Conservation (phyloP, 2,888 invertebrate species). For the Hydrotaea diabolus region DNA sequence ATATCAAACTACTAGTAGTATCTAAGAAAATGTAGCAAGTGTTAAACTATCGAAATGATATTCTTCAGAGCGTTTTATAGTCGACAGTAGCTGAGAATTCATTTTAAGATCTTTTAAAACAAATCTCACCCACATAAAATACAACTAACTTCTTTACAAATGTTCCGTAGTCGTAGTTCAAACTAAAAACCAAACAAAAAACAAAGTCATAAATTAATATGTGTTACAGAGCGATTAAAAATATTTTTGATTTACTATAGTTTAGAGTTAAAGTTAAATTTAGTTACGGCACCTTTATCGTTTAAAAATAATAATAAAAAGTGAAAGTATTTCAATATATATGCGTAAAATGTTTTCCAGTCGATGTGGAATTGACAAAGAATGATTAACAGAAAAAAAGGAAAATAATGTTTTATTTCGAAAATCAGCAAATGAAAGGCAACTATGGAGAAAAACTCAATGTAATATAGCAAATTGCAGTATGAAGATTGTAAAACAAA, state of each 20-base stretch:
- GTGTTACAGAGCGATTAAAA: constrained; percentile 34
- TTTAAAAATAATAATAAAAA: not conserved
- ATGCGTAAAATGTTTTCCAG: not conserved
- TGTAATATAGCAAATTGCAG: too few species aligned
- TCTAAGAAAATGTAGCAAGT: constrained; percentile 3
- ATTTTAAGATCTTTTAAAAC: constrained; percentile 24
- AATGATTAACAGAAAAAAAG: not conserved
- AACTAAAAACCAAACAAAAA: constrained; percentile 1
- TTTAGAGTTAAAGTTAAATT: not conserved
- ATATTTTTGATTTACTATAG: not conserved
- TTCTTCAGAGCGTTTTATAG: constrained; percentile 32
- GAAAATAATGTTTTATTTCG: not conserved
- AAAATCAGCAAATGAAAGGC: not conserved
- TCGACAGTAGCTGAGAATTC: constrained; percentile 6
- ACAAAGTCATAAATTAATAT: constrained; percentile 22
- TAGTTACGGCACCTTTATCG: constrained; percentile 5
- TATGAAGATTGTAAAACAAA: too few species aligned
- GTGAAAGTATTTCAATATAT: constrained; percentile 31
- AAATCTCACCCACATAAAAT: constrained; percentile 1
- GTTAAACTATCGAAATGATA: constrained; percentile 1
- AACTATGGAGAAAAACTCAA: not conserved
- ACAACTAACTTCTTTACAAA: not conserved
- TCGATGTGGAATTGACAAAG: not conserved
- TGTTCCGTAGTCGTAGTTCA: constrained; percentile 14
- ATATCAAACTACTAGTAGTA: not conserved